Percentiles rank a stretch among this genome's conserved stretches.
These are phyloP conservation scores for Myocastor coypus DNA, from an alignment of 2,113 vertebrate genomes.

Conservation along the genomic window DNA sequence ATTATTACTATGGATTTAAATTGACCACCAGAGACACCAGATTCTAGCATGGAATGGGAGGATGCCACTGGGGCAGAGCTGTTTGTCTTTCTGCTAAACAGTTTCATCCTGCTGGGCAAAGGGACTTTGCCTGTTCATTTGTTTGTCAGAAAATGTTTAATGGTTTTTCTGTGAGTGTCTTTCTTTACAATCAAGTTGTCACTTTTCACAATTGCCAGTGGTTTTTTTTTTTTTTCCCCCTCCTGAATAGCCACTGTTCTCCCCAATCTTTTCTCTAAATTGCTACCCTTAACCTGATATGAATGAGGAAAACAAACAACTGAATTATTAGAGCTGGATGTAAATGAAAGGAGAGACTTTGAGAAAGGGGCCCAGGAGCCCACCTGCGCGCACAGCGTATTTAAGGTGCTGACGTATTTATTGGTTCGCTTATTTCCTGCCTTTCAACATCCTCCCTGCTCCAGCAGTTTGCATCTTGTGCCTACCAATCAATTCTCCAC, in stretches of 20 bases:
- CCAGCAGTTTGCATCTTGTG: neutral
- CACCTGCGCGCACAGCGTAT: conserved; percentile 3
- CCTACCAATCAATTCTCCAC: conserved; percentile 37
- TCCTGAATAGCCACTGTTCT: neutral
- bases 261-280: conserved; percentile 5
- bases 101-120: neutral
- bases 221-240: neutral
- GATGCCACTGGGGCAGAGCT: neutral
- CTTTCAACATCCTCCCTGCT: conserved; percentile 34
- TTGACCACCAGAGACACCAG: neutral
- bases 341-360: conserved; percentile 5
- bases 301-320: conserved; percentile 52
- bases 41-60: neutral
- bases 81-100: neutral
- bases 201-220: neutral
- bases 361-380: neutral
- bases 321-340: conserved; percentile 66
- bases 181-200: conserved; percentile 47
- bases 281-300: conserved; percentile 42
- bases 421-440: conserved; percentile 56
- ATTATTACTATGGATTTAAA: neutral
- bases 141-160: neutral
- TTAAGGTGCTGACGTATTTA: conserved; percentile 57
- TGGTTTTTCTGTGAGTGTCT: neutral
- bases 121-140: neutral